Percentiles rank a stretch among this genome's conserved stretches.
Conservation (phyloP, 2,797 vertebrate species). For the Etheostoma perlongum region DNA sequence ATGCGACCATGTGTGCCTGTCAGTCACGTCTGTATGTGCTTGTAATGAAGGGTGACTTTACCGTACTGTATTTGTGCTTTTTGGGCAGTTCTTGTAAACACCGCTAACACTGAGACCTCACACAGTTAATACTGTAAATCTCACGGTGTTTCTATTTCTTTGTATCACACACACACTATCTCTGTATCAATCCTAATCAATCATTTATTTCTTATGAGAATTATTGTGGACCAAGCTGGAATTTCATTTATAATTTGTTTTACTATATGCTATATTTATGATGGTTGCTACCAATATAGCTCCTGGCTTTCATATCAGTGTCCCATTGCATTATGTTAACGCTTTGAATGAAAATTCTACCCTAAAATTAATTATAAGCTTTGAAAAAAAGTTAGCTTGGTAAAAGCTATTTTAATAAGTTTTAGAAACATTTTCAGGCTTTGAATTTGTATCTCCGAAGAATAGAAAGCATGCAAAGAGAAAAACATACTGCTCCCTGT, state of each 20-base stretch:
- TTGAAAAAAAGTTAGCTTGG: constrained; percentile 16
- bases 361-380: neutral
- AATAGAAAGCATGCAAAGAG: constrained; percentile 1
- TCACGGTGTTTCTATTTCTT: constrained; percentile 26
- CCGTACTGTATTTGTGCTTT: constrained; percentile 26
- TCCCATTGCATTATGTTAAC: constrained; percentile 34
- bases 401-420: neutral
- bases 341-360: constrained; percentile 14
- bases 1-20: constrained; percentile 41
- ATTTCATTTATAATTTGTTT: constrained; percentile 42
- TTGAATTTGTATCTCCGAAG: constrained; percentile 1
- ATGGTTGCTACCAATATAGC: constrained; percentile 31
- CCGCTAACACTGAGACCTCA: constrained; percentile 43
- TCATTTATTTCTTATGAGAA: constrained; percentile 60
- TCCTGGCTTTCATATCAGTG: constrained; percentile 28
- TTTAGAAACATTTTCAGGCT: neutral
- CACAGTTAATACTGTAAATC: constrained; percentile 47
- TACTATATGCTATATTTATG: constrained; percentile 54
- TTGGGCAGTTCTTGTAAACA: constrained; percentile 52
- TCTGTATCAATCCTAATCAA: constrained; percentile 48
- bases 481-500: neutral
- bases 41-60: constrained; percentile 4
- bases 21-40: constrained; percentile 29
- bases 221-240: constrained; percentile 28
- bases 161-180: constrained; percentile 18